phyloP scores from a whole-genome alignment of 2,797 vertebrate species.

The Orestias chungarensis region DNA sequence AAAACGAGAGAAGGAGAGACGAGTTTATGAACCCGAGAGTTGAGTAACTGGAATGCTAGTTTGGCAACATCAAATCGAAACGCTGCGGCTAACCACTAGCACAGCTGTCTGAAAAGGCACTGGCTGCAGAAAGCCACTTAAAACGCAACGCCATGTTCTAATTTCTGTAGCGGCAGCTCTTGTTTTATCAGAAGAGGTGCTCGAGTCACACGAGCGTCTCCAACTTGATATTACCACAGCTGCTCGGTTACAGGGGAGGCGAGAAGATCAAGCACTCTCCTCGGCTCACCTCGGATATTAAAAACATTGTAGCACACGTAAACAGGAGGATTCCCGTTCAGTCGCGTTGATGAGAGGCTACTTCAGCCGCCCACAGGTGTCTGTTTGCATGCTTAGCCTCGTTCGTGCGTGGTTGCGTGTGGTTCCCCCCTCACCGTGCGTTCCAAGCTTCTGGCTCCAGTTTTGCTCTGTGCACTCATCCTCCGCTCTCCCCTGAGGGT shows the following conservation, averaged over 20 bases:
- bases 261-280: slow-evolving; percentile 2
- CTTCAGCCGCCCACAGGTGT: slow-evolving; percentile 40
- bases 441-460: slow-evolving; percentile 55
- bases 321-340: not conserved
- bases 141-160: slow-evolving; percentile 19
- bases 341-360: slow-evolving; percentile 32
- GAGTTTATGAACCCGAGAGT: not conserved
- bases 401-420: slow-evolving; percentile 40
- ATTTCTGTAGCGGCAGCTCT: slow-evolving; percentile 8
- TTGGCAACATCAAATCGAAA: slow-evolving; percentile 41
- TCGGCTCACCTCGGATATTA: slow-evolving; percentile 24
- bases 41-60: slow-evolving; percentile 18
- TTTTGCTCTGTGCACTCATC: slow-evolving; percentile 42
- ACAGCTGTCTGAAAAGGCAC: slow-evolving; percentile 45
- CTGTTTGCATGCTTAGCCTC: slow-evolving; percentile 55
- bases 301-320: not conserved
- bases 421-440: slow-evolving; percentile 51
- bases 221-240: slow-evolving; percentile 14
- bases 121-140: slow-evolving; percentile 33
- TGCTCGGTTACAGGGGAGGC: not conserved
- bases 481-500: slow-evolving; percentile 19
- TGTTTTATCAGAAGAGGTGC: slow-evolving; percentile 28
- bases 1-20: slow-evolving; percentile 6
- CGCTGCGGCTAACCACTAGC: slow-evolving; percentile 48
- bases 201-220: slow-evolving; percentile 4